Percentiles rank a stretch among this genome's conserved stretches.
These are phyloP conservation scores for Mantis religiosa DNA, from an alignment of 2,888 invertebrate genomes.

Conservation along the genomic window DNA sequence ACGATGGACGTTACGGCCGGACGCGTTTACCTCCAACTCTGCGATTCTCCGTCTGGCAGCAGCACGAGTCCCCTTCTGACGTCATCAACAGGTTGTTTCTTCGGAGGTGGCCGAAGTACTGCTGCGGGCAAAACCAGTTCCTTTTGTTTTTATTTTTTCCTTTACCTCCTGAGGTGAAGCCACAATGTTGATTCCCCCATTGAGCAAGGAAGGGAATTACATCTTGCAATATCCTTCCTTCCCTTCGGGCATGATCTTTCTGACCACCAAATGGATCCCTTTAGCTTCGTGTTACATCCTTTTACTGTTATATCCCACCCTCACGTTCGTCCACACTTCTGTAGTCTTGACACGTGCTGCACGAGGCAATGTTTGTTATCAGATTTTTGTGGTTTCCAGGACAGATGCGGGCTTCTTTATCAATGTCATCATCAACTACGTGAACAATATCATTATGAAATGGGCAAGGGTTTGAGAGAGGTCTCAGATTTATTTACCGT, in stretches of 20 bases:
- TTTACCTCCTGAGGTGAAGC: neutral
- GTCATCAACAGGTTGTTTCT: slow-evolving; percentile 31
- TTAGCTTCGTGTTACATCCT: neutral
- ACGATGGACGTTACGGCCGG: neutral
- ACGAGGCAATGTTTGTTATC: neutral
- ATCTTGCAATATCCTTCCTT: neutral
- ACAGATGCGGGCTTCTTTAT: no score
- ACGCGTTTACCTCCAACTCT: neutral
- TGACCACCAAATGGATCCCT: neutral
- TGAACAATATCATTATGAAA: no score
- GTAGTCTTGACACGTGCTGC: neutral
- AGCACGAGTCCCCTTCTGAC: slow-evolving; percentile 20
- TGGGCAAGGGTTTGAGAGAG: no score
- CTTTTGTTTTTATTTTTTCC: neutral
- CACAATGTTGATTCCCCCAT: neutral
- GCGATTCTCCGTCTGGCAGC: neutral
- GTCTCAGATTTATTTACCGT: no score
- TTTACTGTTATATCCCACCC: neutral
- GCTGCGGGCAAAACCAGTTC: neutral
- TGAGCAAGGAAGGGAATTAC: neutral
- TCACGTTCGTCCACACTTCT: neutral
- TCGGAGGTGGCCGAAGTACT: slow-evolving; percentile 29
- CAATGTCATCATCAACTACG: no score
- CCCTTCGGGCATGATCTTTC: neutral
- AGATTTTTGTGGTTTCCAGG: neutral